Evolutionary conservation across 2,888 invertebrate genomes (phyloP), one percentile per base, ranked within the genome.

Genomic region (Prosapia bicincta): DNA sequence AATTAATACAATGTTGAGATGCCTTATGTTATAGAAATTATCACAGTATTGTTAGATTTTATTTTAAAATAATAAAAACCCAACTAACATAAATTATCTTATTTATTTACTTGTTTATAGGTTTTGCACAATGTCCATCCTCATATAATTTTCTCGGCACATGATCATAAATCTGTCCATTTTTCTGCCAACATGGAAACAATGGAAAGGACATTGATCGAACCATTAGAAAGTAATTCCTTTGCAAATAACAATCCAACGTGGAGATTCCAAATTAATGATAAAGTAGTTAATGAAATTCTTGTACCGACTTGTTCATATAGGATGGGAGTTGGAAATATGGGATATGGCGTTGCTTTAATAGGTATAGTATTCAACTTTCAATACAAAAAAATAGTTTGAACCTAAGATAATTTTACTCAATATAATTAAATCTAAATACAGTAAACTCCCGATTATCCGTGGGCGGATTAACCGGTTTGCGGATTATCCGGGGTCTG

Each of bases 221-320:
- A 81, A 71, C 72, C 76, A 10, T 73, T 81, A 7, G 71, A 68
- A 26, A 69, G 10, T 20, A 79, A 77, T 30, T 65, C 23, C 3
- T 66, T 71, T 38, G 65, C 32, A 13, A 26, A 70, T 43, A 65
- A 78, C 70, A 15, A 26, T 15, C 74, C 78, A 25, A 78, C 78
- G 15, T 81, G 81, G 80, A 78, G 80, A 28, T 80, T 80, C 72
- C 80, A 79, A 28, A 69, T 77, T 38, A 77, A 72, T 23, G 86
- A 86, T 80, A 86, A 87, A 15, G 79, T 84, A 23, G 83, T 90
- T 77, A 88, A 90, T 81, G 98, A 98, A 87, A 89, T 98, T 70
- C 90, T 93, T 84, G 93, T 97, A 79, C 98, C 98, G 1, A 97
- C 98, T 0, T 96, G 96, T 83, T 97, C 97, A 0, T 99, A 99